These are phyloP conservation scores for Desmodus rotundus DNA, from an alignment of 2,113 vertebrate genomes.

Conservation along the genomic window DNA sequence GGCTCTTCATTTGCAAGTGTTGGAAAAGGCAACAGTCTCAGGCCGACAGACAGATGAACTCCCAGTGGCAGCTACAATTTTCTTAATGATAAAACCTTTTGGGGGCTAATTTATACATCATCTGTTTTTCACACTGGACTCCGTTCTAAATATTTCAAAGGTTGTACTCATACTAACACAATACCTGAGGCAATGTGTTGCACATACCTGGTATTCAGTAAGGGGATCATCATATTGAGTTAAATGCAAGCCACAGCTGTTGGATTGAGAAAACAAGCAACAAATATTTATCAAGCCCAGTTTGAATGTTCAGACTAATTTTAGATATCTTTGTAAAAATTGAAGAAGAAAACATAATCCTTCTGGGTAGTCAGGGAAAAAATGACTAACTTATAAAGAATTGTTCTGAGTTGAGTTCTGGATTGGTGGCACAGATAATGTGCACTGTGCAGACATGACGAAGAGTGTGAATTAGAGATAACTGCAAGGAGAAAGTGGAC, in stretches of 20 bases:
- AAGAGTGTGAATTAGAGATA: not conserved
- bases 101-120: conserved; percentile 66
- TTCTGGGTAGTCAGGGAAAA: not conserved
- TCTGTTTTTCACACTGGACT: conserved; percentile 50
- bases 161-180: conserved; percentile 14
- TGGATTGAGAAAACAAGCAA: not conserved
- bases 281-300: not conserved
- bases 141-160: conserved; percentile 46
- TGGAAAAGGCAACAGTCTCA: conserved; percentile 52
- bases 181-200: conserved; percentile 44
- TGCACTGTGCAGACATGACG: not conserved
- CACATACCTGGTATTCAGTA: conserved; percentile 21
- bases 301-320: conserved; percentile 1
- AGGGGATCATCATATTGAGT: not conserved
- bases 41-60: conserved; percentile 66
- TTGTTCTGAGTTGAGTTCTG: not conserved
- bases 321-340: not conserved
- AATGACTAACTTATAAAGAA: not conserved
- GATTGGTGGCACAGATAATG: not conserved
- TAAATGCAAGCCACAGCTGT: conserved; percentile 47
- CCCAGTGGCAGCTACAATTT: conserved; percentile 67
- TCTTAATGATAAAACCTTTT: conserved; percentile 68
- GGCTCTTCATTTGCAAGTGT: conserved; percentile 23
- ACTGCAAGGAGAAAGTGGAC: not conserved
- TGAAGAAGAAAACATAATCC: not conserved